Percentiles rank a stretch among this genome's conserved stretches.
These are phyloP conservation scores for Patagioenas fasciata DNA, from an alignment of 2,113 vertebrate genomes.

Conservation along the genomic window DNA sequence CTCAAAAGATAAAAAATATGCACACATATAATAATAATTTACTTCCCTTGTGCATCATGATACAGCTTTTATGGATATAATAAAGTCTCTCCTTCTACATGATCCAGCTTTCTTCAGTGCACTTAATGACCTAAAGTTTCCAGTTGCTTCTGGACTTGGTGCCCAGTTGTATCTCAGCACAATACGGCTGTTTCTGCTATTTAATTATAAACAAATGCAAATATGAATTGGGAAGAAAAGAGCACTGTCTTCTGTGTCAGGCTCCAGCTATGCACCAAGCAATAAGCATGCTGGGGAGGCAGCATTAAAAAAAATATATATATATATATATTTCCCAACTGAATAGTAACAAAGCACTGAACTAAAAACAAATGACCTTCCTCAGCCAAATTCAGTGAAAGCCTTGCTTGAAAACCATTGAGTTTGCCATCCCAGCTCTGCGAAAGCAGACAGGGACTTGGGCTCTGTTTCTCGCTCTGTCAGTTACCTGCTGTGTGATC, in stretches of 20 bases:
- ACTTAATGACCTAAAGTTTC: slow-evolving; percentile 53
- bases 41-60: background rate
- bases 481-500: slow-evolving; percentile 45
- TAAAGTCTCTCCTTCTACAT: background rate
- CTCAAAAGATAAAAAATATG: background rate
- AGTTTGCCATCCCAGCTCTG: background rate
- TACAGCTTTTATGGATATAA: background rate
- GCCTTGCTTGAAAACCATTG: background rate
- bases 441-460: background rate
- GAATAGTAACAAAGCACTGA: slow-evolving; percentile 12
- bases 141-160: slow-evolving; percentile 34
- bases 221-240: slow-evolving; percentile 12
- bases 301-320: background rate
- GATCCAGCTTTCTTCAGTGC: slow-evolving; percentile 6
- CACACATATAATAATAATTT: background rate
- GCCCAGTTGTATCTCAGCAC: slow-evolving; percentile 35
- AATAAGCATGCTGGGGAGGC: background rate
- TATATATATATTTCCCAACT: background rate
- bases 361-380: background rate
- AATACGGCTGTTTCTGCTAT: slow-evolving; percentile 32
- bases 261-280: slow-evolving; percentile 42
- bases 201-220: slow-evolving; percentile 59
- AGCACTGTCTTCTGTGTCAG: slow-evolving; percentile 2
- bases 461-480: slow-evolving; percentile 4
- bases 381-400: background rate